Evolutionary conservation across 2,797 vertebrate genomes (phyloP).

Genomic region (Rhyacichthys aspro): DNA sequence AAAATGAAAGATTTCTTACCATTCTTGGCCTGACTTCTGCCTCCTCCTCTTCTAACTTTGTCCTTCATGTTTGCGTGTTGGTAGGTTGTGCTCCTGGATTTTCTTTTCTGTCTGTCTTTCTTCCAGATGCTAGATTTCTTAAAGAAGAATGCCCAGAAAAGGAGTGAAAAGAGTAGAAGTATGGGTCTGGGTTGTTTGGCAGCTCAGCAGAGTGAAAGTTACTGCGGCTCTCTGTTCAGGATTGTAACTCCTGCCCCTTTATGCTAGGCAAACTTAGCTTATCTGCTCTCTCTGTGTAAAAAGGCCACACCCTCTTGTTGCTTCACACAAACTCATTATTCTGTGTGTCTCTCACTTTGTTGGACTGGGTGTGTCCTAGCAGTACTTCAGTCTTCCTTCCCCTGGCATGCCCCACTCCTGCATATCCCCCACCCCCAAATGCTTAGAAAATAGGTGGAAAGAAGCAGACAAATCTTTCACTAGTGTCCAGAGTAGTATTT

Average conservation of each 20-base stretch:
- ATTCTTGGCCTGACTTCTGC: conserved; percentile 68
- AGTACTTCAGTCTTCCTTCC: conserved; percentile 55
- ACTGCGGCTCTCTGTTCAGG: conserved; percentile 34
- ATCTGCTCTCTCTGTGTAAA: conserved; percentile 61
- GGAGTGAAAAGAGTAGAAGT: conserved; percentile 17
- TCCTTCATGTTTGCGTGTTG: conserved; percentile 77
- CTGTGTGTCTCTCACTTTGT: conserved; percentile 58
- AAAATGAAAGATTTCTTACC: conserved; percentile 69
- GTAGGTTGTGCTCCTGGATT: conserved; percentile 26
- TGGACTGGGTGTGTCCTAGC: conserved; percentile 77
- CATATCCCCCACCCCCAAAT: conserved; percentile 11
- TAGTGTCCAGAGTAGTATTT: not conserved
- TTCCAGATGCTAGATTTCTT: conserved; percentile 25
- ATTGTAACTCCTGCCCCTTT: conserved; percentile 56
- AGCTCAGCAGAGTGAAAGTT: conserved; percentile 46
- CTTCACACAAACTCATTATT: conserved; percentile 64
- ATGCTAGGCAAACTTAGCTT: conserved; percentile 62
- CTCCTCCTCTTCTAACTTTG: conserved; percentile 75
- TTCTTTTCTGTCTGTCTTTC: conserved; percentile 22
- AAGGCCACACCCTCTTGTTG: conserved; percentile 78
- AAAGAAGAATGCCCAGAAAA: conserved; percentile 21
- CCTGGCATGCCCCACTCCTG: conserved; percentile 42
- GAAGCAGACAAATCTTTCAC: not conserved
- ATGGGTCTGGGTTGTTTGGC: conserved; percentile 23
- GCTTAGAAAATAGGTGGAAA: conserved; percentile 38